Evolutionary conservation across 2,888 invertebrate species (phyloP).

Genomic region (Gastrophysa polygoni): DNA sequence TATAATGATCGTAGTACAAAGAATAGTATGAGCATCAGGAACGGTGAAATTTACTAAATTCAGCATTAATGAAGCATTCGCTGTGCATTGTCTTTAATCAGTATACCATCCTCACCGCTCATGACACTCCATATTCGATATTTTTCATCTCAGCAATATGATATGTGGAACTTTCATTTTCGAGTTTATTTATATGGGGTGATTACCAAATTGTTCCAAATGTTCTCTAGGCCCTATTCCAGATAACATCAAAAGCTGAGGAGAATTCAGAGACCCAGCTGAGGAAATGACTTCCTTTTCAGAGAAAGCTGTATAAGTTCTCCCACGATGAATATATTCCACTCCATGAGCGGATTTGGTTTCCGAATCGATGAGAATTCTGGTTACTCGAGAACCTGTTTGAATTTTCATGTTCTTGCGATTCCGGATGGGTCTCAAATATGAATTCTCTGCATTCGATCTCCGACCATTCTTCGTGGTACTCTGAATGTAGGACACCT

Average conservation of each 20-base stretch:
- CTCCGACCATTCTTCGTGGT: slow-evolving; percentile 66
- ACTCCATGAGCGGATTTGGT: slow-evolving; percentile 67
- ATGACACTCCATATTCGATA: too few species aligned
- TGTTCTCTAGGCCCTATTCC: slow-evolving; percentile 69
- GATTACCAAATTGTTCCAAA: slow-evolving; percentile 59
- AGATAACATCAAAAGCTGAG: slow-evolving; percentile 74
- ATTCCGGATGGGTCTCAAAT: slow-evolving; percentile 64
- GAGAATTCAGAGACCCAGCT: slow-evolving; percentile 77
- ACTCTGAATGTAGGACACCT: slow-evolving; percentile 64
- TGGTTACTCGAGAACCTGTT: neutral
- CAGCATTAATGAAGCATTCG: too few species aligned
- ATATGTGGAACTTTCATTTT: too few species aligned
- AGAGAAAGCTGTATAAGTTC: slow-evolving; percentile 51
- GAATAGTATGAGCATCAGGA: too few species aligned
- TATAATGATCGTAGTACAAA: too few species aligned
- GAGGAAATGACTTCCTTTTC: slow-evolving; percentile 66
- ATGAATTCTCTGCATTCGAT: slow-evolving; percentile 70
- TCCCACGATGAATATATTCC: slow-evolving; percentile 56
- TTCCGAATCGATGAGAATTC: slow-evolving; percentile 1
- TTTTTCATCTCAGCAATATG: too few species aligned
- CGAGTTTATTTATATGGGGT: too few species aligned
- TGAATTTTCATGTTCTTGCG: slow-evolving; percentile 70
- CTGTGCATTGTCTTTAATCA: too few species aligned
- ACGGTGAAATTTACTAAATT: too few species aligned
- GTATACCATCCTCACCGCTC: too few species aligned